Evolutionary conservation across 1,140 invertebrate genomes (phyloP), one percentile per base, ranked within the genome.

Genomic region (Phocides pigmalion): DNA sequence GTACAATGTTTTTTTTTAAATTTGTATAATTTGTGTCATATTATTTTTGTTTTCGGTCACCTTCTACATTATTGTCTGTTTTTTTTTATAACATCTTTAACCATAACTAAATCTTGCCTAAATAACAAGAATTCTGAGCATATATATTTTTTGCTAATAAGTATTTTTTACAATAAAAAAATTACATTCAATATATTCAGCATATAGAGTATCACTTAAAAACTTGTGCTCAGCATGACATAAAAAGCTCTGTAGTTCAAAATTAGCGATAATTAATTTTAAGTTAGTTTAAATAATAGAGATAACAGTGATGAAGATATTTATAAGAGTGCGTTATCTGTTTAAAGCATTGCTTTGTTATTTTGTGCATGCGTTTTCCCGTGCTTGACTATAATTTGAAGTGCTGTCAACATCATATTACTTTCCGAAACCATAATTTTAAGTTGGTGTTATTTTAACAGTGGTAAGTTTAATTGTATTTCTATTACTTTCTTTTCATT

Each of bases 401-500:
- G 35, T 65, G 64, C 65, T 54, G 66, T 68, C 51, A 49, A 37
- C 64, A 62, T 68, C 47, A 39, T 61, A 61, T 64, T 63, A 41
- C 32, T 59, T 68, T 53, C 42, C 39, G 44, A 64, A 54, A 47
- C 51, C 37, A 54, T 67, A 41, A 62, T 56, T 67, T 62, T 56
- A 37, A 41, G 25, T 53, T 62, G 54, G 62, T 68, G 79, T 85
- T 89, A 78, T 81, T 84, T 87, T 87, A 79, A 51, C 61, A 75
- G 66, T 83, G 88, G 85, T 91, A 81, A 89, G 87, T 88, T 85
- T 80, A 62, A 80, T 82, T 82, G 68, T 66, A 80, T 79, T 70
- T 68, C 61, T 67, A 72, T 77, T 79, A 56, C 44, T 73, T 76
- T 69, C 64, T 51, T 82, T 74, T 66, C 64, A 69, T 72, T 76